Conservation (phyloP, 2,888 invertebrate species). For the Megamerina dolium region DNA sequence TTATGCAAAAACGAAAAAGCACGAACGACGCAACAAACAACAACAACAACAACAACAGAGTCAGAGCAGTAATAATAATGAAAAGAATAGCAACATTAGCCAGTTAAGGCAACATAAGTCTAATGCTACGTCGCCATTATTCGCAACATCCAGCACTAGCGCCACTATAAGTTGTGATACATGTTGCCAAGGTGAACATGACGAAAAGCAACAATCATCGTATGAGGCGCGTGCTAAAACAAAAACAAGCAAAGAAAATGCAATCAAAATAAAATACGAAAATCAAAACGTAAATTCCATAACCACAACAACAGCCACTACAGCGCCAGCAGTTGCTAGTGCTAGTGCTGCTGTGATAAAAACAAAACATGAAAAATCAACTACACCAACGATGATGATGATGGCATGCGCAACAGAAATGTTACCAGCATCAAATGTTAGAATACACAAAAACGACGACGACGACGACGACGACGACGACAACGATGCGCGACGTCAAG, state of each 20-base stretch:
- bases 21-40: conserved; percentile 5
- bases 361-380: not conserved
- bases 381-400: too few relatives aligned
- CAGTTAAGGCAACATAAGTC: too few relatives aligned
- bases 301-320: conserved; percentile 8
- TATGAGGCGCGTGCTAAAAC: conserved; percentile 24
- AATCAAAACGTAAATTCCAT: conserved; percentile 6
- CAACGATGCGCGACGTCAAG: too few relatives aligned
- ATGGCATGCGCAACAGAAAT: too few relatives aligned
- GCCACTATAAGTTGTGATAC: conserved; percentile 26
- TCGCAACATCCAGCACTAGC: conserved; percentile 18
- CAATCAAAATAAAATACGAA: conserved; percentile 40
- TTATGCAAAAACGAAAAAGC: conserved; percentile 1
- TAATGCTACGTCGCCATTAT: too few relatives aligned
- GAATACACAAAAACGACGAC: conserved; percentile 2
- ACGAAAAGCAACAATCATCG: conserved; percentile 14
- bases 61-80: too few relatives aligned
- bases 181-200: conserved; percentile 32
- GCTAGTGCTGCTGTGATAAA: not conserved
- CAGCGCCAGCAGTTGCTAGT: conserved; percentile 5
- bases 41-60: not conserved
- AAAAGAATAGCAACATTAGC: too few relatives aligned
- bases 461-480: not conserved
- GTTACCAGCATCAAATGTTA: conserved; percentile 5
- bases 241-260: conserved; percentile 35